phyloP scores from a whole-genome alignment of 2,888 invertebrate genomes.

The Ormia ochracea region DNA sequence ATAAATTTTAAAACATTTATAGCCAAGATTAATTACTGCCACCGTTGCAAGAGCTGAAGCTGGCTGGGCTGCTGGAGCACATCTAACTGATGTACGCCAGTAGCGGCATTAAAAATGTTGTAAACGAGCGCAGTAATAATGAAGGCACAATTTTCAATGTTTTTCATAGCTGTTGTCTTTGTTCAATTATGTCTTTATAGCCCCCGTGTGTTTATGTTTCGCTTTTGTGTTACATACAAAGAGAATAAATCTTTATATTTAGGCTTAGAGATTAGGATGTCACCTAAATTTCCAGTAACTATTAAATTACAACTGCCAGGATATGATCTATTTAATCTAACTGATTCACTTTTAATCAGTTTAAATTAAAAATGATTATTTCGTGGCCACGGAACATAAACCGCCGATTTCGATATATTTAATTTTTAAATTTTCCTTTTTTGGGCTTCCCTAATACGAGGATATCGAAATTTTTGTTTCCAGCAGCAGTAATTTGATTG shows the following conservation, averaged over 20 bases:
- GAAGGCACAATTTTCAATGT: slow-evolving; percentile 17
- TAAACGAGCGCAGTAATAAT: not conserved
- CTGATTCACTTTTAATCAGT: no score
- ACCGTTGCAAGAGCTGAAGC: slow-evolving; percentile 11
- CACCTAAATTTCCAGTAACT: not conserved
- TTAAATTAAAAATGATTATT: no score
- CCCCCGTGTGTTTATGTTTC: slow-evolving; percentile 7
- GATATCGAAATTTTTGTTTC: not conserved
- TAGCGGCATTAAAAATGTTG: not conserved
- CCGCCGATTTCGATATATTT: not conserved
- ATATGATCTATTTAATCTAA: no score
- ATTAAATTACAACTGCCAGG: not conserved
- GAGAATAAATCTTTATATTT: slow-evolving; percentile 15
- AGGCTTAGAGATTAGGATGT: not conserved
- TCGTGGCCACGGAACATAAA: no score
- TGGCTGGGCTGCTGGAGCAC: not conserved
- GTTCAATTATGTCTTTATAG: slow-evolving; percentile 40
- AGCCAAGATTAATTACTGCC: slow-evolving; percentile 72
- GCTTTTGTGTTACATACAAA: slow-evolving; percentile 48
- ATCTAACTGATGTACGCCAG: not conserved
- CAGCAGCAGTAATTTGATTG: not conserved
- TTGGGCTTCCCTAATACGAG: not conserved
- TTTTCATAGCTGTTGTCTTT: slow-evolving; percentile 18
- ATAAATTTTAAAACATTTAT: slow-evolving; percentile 72
- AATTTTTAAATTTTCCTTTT: not conserved